Conservation (phyloP, 2,113 vertebrate species). For the Chelonoidis abingdonii region DNA sequence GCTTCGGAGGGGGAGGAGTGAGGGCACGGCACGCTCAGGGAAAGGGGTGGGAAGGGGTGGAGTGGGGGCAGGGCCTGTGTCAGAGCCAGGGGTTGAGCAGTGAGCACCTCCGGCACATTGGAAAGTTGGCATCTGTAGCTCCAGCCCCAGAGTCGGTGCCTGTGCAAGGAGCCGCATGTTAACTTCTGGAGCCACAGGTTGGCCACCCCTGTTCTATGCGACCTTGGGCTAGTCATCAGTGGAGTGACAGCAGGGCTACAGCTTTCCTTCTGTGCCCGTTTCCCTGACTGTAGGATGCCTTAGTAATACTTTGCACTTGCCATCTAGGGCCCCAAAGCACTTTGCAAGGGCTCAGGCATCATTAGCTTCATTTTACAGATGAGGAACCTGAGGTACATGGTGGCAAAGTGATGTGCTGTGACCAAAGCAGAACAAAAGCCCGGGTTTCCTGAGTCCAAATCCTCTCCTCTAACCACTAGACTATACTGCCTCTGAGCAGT, state of each 20-base stretch:
- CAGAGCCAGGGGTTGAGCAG: no score
- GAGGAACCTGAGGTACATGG: neutral
- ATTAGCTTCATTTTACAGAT: neutral
- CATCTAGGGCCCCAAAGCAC: neutral
- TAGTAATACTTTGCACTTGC: neutral
- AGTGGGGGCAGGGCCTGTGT: no score
- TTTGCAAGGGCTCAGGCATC: neutral
- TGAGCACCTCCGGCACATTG: no score
- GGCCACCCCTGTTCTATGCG: neutral
- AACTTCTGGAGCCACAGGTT: no score
- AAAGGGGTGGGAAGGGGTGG: no score
- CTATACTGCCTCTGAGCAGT: neutral
- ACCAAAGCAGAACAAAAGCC: neutral
- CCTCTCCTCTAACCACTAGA: neutral
- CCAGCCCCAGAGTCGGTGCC: no score
- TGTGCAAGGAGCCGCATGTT: no score
- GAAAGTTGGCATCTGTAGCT: no score
- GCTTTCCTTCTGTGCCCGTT: neutral
- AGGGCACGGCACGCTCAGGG: no score
- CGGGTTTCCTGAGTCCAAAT: neutral
- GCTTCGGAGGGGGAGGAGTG: no score
- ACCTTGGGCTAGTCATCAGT: neutral
- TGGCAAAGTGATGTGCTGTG: neutral
- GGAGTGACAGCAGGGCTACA: neutral
- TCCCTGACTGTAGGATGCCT: neutral